phyloP scores from a whole-genome alignment of 2,113 vertebrate genomes.

The Tonatia bakeri region DNA sequence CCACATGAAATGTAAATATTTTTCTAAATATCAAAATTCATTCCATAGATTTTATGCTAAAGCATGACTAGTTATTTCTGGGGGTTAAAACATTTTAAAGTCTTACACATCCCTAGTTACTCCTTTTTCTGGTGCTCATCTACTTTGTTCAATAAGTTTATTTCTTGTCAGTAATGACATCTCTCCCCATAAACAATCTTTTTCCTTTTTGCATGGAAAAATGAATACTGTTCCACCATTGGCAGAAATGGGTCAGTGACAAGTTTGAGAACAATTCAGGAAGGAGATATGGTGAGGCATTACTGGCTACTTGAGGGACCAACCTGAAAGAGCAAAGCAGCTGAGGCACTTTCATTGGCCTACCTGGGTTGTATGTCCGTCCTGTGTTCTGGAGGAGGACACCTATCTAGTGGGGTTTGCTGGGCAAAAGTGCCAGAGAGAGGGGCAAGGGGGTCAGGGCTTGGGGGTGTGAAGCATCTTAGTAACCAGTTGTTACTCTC shows the following conservation, averaged over 20 bases:
- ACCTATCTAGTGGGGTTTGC: not conserved
- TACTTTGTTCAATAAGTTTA: not conserved
- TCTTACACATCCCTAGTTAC: not conserved
- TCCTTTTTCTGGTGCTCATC: not conserved
- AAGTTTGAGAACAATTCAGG: not conserved
- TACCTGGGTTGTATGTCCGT: accelerated
- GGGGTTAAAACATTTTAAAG: not conserved
- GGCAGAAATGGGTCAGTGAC: not conserved
- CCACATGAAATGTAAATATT: not conserved
- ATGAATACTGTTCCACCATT: not conserved
- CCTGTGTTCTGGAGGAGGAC: not conserved
- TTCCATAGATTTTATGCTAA: not conserved
- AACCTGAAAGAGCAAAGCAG: not conserved
- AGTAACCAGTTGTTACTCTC: not conserved
- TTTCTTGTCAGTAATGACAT: not conserved
- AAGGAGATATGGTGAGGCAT: not conserved
- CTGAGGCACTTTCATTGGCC: not conserved
- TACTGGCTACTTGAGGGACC: not conserved
- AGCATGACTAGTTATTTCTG: not conserved
- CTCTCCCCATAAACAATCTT: not conserved
- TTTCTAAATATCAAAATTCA: not conserved
- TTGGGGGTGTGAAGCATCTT: not conserved
- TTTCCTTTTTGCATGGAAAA: not conserved
- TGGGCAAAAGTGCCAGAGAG: not conserved
- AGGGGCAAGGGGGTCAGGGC: not conserved